Conservation (phyloP, 2,888 invertebrate genomes). For the Dasypolia templi region DNA sequence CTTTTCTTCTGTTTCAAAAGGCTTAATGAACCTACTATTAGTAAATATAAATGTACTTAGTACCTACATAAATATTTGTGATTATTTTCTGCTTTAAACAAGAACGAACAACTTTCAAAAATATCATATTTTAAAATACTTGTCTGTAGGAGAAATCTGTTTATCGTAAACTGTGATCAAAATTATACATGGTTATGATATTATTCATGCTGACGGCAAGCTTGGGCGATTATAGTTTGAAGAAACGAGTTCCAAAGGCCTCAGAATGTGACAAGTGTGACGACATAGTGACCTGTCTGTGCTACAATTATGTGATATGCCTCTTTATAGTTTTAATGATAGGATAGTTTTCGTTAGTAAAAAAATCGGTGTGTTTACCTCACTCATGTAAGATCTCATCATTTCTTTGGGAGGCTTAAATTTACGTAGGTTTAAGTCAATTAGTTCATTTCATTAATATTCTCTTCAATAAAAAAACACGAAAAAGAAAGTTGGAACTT, state of each 20-base stretch:
- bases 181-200: conserved; percentile 46
- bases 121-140: not conserved
- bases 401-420: not conserved
- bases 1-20: not conserved
- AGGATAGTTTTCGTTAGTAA: not conserved
- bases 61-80: not conserved
- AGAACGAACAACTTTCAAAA: conserved; percentile 23
- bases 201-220: conserved; percentile 52
- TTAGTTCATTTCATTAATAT: not conserved
- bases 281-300: conserved; percentile 31
- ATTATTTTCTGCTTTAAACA: not conserved
- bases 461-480: not conserved
- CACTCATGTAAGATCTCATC: not conserved
- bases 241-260: conserved; percentile 41
- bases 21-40: too few species aligned
- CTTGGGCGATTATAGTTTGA: conserved; percentile 25
- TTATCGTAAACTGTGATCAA: conserved; percentile 46
- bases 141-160: not conserved
- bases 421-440: not conserved
- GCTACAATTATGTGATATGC: not conserved
- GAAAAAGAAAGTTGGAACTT: conserved; percentile 65
- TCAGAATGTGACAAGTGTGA: conserved; percentile 45
- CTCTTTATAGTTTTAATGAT: conserved; percentile 5
- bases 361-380: not conserved
- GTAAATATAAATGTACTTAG: too few species aligned